These are phyloP conservation scores for Scomber colias DNA, from an alignment of 2,113 vertebrate species.

Conservation along the genomic window DNA sequence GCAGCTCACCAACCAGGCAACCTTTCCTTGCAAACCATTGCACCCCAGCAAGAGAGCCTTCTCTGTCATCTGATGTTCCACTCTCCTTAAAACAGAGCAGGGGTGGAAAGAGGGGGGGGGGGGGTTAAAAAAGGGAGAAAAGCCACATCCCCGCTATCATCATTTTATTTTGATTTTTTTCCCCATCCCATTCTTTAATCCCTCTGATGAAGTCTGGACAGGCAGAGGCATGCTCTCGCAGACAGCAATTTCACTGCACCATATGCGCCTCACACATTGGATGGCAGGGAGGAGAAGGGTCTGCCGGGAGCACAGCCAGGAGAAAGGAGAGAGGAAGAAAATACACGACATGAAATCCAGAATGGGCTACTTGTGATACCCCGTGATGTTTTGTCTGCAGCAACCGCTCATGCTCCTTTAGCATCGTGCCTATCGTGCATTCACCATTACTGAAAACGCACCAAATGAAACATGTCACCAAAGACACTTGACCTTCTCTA, in stretches of 20 bases:
- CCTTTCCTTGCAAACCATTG: slow-evolving; percentile 72
- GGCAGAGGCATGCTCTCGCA: slow-evolving; percentile 97
- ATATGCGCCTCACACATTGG: slow-evolving; percentile 96
- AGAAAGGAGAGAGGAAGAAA: slow-evolving; percentile 72
- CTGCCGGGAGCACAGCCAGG: slow-evolving; percentile 94
- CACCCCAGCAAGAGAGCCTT: slow-evolving; percentile 68
- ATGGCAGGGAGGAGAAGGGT: slow-evolving; percentile 94
- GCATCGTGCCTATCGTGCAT: slow-evolving; percentile 31
- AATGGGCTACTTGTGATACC: slow-evolving; percentile 61
- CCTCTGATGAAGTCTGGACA: slow-evolving; percentile 99
- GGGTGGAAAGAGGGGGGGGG: slow-evolving; percentile 75
- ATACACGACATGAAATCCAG: slow-evolving; percentile 78
- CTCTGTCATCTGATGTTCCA: slow-evolving; percentile 93
- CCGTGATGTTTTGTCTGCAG: slow-evolving; percentile 50
- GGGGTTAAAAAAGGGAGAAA: slow-evolving; percentile 74
- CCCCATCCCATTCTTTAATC: slow-evolving; percentile 96
- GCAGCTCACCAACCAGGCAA: slow-evolving; percentile 67
- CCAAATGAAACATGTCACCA: slow-evolving; percentile 21
- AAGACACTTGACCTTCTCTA: slow-evolving; percentile 21
- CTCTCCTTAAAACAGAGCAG: slow-evolving; percentile 84
- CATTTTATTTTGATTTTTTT: slow-evolving; percentile 94
- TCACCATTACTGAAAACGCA: slow-evolving; percentile 1
- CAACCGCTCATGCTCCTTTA: slow-evolving; percentile 40
- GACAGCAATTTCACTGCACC: slow-evolving; percentile 98
- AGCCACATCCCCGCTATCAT: slow-evolving; percentile 76